These are phyloP conservation scores for Montipora efflorescens DNA, from an alignment of 64 coral and sea anemone species.

Conservation along the genomic window DNA sequence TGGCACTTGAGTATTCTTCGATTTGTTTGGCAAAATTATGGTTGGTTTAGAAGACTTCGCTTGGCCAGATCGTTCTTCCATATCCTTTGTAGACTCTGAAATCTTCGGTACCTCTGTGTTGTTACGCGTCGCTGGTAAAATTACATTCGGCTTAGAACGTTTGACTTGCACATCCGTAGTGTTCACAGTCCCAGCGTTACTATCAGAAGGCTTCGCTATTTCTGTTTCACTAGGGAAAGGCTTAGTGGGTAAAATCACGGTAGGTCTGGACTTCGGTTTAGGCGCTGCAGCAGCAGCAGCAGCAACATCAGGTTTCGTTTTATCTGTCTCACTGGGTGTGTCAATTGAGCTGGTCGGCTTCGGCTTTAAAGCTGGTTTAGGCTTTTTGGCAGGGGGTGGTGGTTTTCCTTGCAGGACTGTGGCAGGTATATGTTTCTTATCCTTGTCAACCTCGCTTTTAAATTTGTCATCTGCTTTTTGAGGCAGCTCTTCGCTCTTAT, in stretches of 20 bases:
- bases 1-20: neutral
- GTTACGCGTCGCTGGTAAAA: neutral
- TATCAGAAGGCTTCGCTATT: neutral
- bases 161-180: neutral
- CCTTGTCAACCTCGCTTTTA: neutral
- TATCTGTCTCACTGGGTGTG: constrained; percentile 1
- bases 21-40: neutral
- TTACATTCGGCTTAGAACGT: neutral
- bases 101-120: neutral
- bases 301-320: neutral
- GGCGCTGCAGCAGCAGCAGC: neutral
- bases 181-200: neutral
- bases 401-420: neutral
- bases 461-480: neutral
- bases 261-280: constrained; percentile 55
- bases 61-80: neutral
- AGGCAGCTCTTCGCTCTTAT: neutral
- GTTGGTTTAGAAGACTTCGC: neutral
- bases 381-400: constrained; percentile 56
- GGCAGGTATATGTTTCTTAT: neutral
- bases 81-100: neutral
- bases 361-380: constrained; percentile 39
- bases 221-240: constrained; percentile 5
- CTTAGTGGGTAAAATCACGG: constrained; percentile 49
- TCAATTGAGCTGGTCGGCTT: constrained; percentile 41